Conservation (phyloP, 1,140 invertebrate species). For the Macrosteles quadrilineatus region DNA sequence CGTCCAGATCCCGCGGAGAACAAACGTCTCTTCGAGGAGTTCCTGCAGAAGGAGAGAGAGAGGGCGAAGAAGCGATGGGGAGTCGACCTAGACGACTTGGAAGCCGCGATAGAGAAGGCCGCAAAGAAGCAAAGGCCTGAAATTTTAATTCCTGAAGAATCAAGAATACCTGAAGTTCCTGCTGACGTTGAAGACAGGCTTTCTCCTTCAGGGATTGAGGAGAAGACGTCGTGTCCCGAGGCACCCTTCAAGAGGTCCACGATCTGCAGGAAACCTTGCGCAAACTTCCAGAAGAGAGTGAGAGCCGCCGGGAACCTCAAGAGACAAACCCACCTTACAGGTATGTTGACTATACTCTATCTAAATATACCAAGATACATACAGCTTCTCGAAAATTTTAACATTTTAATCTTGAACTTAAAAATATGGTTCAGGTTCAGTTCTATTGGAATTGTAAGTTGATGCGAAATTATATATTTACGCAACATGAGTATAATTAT, state of each 20-base stretch:
- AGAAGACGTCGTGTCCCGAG: background rate
- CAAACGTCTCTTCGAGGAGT: slow-evolving; percentile 15
- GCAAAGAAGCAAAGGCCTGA: background rate
- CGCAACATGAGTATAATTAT: no score
- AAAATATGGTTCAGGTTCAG: no score
- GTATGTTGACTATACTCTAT: no score
- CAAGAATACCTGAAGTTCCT: no score
- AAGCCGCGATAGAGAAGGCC: background rate
- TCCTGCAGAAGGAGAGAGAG: background rate
- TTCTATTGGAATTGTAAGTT: no score
- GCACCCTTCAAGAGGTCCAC: background rate
- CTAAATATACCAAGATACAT: no score
- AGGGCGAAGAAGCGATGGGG: background rate
- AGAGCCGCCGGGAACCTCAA: background rate
- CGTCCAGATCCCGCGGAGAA: slow-evolving; percentile 16
- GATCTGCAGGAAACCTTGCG: background rate
- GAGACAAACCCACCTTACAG: slow-evolving; percentile 11
- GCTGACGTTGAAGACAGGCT: background rate
- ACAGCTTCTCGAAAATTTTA: no score
- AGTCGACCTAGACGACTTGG: background rate
- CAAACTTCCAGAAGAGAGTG: background rate
- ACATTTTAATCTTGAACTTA: no score
- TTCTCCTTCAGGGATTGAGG: background rate
- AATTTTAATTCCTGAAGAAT: no score
- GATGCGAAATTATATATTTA: no score